Percentiles rank a stretch among this genome's conserved stretches.
Evolutionary conservation across 1,140 invertebrate species (phyloP).

Genomic region (Matsumurasca onukii): DNA sequence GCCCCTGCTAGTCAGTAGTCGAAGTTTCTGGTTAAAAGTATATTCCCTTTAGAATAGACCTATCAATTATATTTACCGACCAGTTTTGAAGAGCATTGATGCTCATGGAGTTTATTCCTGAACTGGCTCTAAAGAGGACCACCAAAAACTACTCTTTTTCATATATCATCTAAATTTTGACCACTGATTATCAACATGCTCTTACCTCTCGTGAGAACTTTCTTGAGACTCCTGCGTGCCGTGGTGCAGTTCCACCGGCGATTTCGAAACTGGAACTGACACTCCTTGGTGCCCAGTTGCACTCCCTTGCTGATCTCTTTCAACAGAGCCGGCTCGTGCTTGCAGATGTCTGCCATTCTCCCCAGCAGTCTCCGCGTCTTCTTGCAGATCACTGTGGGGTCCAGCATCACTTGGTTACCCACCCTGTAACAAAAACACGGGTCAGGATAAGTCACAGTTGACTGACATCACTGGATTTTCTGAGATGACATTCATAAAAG

Average conservation of each 20-base stretch:
- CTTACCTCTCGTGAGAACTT: conserved; percentile 78
- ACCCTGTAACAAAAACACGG: conserved; percentile 57
- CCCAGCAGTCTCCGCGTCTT: conserved; percentile 74
- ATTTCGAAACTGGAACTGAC: conserved; percentile 80
- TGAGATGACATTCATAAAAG: no score
- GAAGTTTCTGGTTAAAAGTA: no score
- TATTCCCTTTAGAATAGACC: no score
- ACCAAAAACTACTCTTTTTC: no score
- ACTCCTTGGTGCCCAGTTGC: conserved; percentile 75
- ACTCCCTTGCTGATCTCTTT: conserved; percentile 77
- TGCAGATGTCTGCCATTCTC: conserved; percentile 65
- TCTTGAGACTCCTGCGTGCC: conserved; percentile 71
- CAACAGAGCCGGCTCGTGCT: conserved; percentile 71
- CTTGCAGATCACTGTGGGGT: conserved; percentile 83
- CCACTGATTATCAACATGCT: conserved; percentile 26
- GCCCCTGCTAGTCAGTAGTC: no score
- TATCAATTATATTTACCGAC: no score
- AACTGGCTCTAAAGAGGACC: no score
- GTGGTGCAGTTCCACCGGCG: conserved; percentile 85
- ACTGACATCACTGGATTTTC: no score
- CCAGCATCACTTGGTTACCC: conserved; percentile 81
- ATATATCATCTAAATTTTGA: no score
- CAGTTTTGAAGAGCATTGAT: no score
- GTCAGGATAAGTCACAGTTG: no score
- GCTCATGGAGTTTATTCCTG: no score